These are phyloP conservation scores for Speoplatyrhinus poulsoni DNA, from an alignment of 2,113 vertebrate genomes.

Conservation along the genomic window DNA sequence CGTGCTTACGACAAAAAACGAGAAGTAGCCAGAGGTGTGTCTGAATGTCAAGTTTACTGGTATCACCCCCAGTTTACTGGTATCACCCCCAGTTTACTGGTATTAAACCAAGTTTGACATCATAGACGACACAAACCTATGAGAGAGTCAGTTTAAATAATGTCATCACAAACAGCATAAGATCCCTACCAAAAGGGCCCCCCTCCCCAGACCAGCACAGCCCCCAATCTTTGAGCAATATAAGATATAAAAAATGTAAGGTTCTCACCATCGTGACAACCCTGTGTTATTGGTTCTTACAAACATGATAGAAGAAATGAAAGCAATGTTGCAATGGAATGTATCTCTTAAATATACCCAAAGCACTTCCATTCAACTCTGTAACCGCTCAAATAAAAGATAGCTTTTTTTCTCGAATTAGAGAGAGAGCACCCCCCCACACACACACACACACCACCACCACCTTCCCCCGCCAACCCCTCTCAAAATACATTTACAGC, in stretches of 20 bases:
- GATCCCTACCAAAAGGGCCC: slow-evolving; percentile 17
- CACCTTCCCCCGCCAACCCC: too few species aligned
- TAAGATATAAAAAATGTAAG: slow-evolving; percentile 66
- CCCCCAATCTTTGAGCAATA: slow-evolving; percentile 24
- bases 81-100: too few species aligned
- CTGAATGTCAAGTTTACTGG: slow-evolving; percentile 52
- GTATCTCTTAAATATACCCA: slow-evolving; percentile 77
- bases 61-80: too few species aligned
- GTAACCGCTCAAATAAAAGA: slow-evolving; percentile 46
- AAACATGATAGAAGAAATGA: slow-evolving; percentile 73
- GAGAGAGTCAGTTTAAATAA: slow-evolving; percentile 48
- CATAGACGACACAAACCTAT: slow-evolving; percentile 48
- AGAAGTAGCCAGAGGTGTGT: slow-evolving; percentile 26
- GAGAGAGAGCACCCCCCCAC: background rate
- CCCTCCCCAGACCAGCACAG: background rate
- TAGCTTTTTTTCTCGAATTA: slow-evolving; percentile 31
- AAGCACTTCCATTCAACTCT: slow-evolving; percentile 63
- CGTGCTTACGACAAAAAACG: slow-evolving; percentile 7
- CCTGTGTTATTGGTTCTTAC: slow-evolving; percentile 54
- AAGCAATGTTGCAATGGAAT: slow-evolving; percentile 63
- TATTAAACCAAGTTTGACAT: slow-evolving; percentile 25
- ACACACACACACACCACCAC: too few species aligned
- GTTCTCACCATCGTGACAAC: slow-evolving; percentile 76
- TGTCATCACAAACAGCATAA: slow-evolving; percentile 56
- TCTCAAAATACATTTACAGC: too few species aligned